Evolutionary conservation across 2,113 vertebrate species (phyloP).

Genomic region (Chionis minor): DNA sequence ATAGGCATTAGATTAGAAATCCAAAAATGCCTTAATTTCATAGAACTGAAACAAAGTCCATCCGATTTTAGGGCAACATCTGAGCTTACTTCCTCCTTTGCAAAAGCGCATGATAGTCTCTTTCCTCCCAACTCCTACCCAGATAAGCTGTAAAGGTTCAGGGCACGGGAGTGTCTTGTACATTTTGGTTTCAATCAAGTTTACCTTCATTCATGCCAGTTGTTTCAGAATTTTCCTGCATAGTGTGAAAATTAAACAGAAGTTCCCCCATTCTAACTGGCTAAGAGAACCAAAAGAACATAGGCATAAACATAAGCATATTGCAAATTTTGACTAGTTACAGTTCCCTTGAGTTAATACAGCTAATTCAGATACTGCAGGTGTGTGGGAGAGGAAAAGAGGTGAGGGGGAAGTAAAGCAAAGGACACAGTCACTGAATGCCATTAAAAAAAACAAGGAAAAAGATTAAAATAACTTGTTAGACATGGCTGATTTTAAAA

Average conservation of each 20-base stretch:
- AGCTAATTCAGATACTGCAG: background rate
- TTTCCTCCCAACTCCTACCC: background rate
- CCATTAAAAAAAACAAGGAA: background rate
- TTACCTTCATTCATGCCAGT: no score
- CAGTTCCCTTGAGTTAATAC: background rate
- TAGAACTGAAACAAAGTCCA: background rate
- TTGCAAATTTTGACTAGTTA: background rate
- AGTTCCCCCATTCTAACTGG: background rate
- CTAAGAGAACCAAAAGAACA: background rate
- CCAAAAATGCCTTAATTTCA: background rate
- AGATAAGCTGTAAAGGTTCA: background rate
- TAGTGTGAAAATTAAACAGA: rapidly evolving
- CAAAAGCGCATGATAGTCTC: background rate
- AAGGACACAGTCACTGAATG: background rate
- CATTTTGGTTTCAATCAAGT: background rate
- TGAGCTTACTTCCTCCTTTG: background rate
- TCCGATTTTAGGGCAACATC: background rate
- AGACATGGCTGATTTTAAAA: background rate
- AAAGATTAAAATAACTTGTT: background rate
- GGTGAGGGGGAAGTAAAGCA: background rate
- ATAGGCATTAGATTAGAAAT: background rate
- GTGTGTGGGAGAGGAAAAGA: background rate
- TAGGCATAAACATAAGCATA: no score
- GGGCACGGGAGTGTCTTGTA: background rate
- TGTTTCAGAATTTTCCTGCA: background rate